phyloP scores from a whole-genome alignment of 1,140 invertebrate genomes.

The Elysia chlorotica region DNA sequence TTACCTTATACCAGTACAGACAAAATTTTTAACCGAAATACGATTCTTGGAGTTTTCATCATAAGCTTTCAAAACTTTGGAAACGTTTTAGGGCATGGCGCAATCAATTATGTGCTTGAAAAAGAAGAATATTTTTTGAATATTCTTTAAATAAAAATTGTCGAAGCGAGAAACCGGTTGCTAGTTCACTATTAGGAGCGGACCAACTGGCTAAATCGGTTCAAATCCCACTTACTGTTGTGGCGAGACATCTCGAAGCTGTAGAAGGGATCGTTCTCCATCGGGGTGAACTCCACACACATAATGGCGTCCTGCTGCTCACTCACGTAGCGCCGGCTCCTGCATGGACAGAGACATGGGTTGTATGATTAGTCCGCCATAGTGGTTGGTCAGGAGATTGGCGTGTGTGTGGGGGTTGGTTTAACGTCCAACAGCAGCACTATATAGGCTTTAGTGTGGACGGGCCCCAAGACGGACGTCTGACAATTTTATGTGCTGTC shows the following conservation, averaged over 20 bases:
- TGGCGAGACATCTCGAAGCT: slow-evolving; percentile 15
- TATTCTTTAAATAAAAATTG: neutral
- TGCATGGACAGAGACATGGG: neutral
- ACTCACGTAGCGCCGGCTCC: slow-evolving; percentile 1
- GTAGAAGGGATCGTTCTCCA: slow-evolving; percentile 17
- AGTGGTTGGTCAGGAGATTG: too few relatives aligned
- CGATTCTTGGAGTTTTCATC: too few relatives aligned
- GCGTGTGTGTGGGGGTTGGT: too few relatives aligned
- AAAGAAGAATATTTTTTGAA: too few relatives aligned
- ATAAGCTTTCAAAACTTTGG: neutral
- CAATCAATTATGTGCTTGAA: neutral
- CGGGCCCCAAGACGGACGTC: too few relatives aligned
- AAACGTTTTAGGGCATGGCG: neutral
- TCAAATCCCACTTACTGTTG: slow-evolving; percentile 15
- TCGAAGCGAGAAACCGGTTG: neutral
- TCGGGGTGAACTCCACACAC: slow-evolving; percentile 20
- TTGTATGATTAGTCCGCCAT: too few relatives aligned
- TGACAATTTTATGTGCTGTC: too few relatives aligned
- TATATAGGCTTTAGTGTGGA: too few relatives aligned
- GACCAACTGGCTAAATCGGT: neutral
- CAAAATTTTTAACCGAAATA: too few relatives aligned
- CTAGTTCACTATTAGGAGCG: neutral
- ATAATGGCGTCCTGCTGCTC: slow-evolving; percentile 15
- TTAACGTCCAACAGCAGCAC: too few relatives aligned
- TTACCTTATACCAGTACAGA: too few relatives aligned